Percentiles rank a stretch among this genome's conserved stretches.
Evolutionary conservation across 1,140 invertebrate species (phyloP).

Genomic region (Formica exsecta): DNA sequence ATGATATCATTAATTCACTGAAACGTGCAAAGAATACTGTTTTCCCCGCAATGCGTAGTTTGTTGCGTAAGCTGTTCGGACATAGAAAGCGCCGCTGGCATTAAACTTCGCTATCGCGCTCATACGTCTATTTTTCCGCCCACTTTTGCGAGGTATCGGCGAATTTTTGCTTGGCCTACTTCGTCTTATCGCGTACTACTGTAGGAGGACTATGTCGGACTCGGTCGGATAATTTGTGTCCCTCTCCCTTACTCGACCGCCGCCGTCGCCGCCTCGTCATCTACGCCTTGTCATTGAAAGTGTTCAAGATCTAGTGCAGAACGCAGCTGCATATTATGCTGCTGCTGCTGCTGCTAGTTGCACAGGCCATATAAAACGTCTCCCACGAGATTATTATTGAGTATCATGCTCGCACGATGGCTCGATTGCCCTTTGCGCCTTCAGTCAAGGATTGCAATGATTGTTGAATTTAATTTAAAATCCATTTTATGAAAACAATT

Average conservation of each 20-base stretch:
- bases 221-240: conserved; percentile 48
- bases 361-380: conserved; percentile 54
- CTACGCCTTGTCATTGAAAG: conserved; percentile 83
- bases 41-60: conserved; percentile 3
- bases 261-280: conserved; percentile 18
- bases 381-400: conserved; percentile 52
- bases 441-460: conserved; percentile 3
- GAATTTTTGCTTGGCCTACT: conserved; percentile 85
- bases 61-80: conserved; percentile 73
- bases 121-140: conserved; percentile 83
- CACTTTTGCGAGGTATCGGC: conserved; percentile 83
- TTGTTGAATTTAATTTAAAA: neutral
- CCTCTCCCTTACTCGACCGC: conserved; percentile 43
- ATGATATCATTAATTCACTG: neutral
- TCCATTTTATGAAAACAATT: neutral
- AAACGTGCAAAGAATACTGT: neutral
- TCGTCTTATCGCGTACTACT: conserved; percentile 80
- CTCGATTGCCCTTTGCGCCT: conserved; percentile 32
- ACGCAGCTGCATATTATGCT: conserved; percentile 66
- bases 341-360: conserved; percentile 29
- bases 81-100: conserved; percentile 55
- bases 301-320: conserved; percentile 85
- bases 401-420: conserved; percentile 15
- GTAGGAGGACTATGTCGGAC: conserved; percentile 50
- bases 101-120: conserved; percentile 79